Percentiles rank a stretch among this genome's conserved stretches.
Conservation (phyloP, 2,797 vertebrate genomes). For the Halcyon leucocephala region DNA sequence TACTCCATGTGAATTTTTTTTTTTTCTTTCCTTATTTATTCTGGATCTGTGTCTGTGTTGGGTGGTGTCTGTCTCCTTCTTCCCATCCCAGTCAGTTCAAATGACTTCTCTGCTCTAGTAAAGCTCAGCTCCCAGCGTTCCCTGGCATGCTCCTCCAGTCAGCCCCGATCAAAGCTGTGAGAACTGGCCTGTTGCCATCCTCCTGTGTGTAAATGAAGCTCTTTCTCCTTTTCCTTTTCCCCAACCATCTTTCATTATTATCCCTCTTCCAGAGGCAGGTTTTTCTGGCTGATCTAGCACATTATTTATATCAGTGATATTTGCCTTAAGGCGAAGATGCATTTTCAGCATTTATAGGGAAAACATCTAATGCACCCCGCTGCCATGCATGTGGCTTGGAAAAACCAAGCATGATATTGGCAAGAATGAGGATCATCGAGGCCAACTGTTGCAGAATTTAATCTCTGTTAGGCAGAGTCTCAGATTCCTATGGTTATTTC, state of each 20-base stretch:
- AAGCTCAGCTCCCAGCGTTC: not conserved
- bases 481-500: not conserved
- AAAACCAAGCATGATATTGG: conserved; percentile 24
- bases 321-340: conserved; percentile 28
- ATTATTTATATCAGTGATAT: conserved; percentile 7
- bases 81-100: conserved; percentile 6
- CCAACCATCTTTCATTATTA: not conserved
- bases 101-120: not conserved
- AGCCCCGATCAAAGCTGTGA: conserved; percentile 19
- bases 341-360: conserved; percentile 17
- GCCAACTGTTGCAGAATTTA: conserved; percentile 21
- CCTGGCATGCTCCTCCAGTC: not conserved
- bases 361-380: not conserved
- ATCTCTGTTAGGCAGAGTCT: not conserved
- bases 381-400: conserved; percentile 10
- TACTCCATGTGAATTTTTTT: rapidly evolving
- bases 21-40: not conserved
- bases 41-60: not conserved
- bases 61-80: not conserved
- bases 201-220: conserved; percentile 36
- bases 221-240: not conserved
- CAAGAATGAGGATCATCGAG: not conserved
- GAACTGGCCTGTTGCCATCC: conserved; percentile 6
- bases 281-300: conserved; percentile 52
- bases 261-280: conserved; percentile 39